Evolutionary conservation across 2,113 vertebrate genomes (phyloP), one percentile per base, ranked within the genome.

Genomic region (Morone saxatilis): DNA sequence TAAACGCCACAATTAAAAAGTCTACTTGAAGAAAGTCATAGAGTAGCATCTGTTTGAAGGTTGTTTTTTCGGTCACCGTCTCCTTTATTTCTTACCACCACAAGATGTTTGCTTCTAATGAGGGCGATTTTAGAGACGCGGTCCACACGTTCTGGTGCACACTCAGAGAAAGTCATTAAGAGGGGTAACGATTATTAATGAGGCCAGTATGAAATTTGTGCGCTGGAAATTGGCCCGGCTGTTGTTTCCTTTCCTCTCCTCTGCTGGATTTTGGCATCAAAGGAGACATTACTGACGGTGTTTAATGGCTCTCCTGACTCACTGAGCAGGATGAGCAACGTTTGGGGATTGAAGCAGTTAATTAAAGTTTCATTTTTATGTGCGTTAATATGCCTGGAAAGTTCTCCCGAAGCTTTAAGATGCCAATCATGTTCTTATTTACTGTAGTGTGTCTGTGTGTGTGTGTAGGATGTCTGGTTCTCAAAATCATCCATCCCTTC

Each of bases 131-230:
- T 60, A 67, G 78, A 81, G 71, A 85, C 11, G 36, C 16, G 10
- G 43, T 5, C 38, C 6, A 14, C 65, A 53, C 60, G 16, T 76
- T 80, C 31, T 40, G 22, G 75, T 86, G 72, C 86, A 86, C 69
- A 81, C 78, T 57, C 78, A 56, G n/a, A 86, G 56, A 89, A 86
- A 91, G 89, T 88, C 87, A 88, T 94, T 93, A 92, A 72, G 85
- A 48, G 45, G 56, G 81, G 61, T 90, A 91, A 91, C 20, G 84
- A 91, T 91, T 91, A 93, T 92, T 92, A 91, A 94, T 88, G 90
- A 91, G 78, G 71, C 79, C 67, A 36, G 83, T 56, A 65, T 79
- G 53, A 83, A 76, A 85, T 77, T 84, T 51, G 67, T 65, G 56
- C 8, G 0, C 50, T 89, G 85, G 85, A 91, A 89, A 88, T 89